Evolutionary conservation across 1,140 invertebrate species (phyloP).

Genomic region (Colletes gigas): DNA sequence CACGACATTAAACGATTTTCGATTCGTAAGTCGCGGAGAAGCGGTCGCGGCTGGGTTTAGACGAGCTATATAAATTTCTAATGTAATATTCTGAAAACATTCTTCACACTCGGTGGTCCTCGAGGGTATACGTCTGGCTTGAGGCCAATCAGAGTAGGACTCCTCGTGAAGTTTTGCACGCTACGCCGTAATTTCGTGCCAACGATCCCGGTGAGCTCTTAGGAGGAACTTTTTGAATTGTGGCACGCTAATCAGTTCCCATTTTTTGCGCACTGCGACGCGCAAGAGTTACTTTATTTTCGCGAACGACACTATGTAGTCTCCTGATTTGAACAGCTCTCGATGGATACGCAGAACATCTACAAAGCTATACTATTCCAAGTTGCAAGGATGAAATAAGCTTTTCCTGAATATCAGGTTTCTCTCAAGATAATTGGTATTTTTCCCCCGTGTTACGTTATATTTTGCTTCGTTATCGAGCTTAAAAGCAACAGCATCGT

Average conservation of each 20-base stretch:
- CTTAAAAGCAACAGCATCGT: too few relatives aligned
- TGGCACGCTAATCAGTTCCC: constrained; percentile 68
- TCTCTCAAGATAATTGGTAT: too few relatives aligned
- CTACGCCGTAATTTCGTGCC: constrained; percentile 53
- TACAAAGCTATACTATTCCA: too few relatives aligned
- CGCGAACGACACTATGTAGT: background rate
- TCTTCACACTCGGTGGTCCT: constrained; percentile 63
- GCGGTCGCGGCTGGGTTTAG: background rate
- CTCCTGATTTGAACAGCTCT: background rate
- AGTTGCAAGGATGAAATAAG: too few relatives aligned
- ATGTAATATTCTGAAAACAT: constrained; percentile 70
- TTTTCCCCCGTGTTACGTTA: too few relatives aligned
- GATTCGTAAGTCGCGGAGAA: background rate
- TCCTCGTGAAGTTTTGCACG: constrained; percentile 51
- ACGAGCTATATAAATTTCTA: constrained; percentile 52
- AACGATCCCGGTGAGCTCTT: constrained; percentile 62
- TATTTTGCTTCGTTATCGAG: too few relatives aligned
- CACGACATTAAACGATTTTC: constrained; percentile 39
- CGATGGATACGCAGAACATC: too few relatives aligned
- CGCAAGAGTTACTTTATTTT: constrained; percentile 28
- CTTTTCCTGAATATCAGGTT: too few relatives aligned
- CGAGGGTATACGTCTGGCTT: constrained; percentile 64
- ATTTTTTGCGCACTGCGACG: constrained; percentile 53
- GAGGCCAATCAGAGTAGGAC: constrained; percentile 65
- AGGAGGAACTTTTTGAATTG: constrained; percentile 63